Evolutionary conservation across 35 echinoderm and acorn worm genomes (phyloP).

Genomic region (Lytechinus variegatus): DNA sequence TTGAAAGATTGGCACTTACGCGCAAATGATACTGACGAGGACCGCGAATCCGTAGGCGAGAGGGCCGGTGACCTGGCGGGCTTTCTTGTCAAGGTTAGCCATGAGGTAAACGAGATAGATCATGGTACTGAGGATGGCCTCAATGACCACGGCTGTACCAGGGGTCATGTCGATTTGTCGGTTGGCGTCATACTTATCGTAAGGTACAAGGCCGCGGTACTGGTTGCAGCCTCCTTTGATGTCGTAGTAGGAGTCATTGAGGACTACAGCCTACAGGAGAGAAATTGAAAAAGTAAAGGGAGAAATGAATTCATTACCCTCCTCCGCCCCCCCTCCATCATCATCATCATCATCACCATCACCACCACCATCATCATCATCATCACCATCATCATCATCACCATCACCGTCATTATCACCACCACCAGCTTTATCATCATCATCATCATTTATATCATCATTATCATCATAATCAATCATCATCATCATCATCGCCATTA

Average conservation of each 20-base stretch:
- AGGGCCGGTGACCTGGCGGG: constrained; percentile 72
- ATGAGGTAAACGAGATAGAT: constrained; percentile 88
- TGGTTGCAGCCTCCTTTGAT: constrained; percentile 86
- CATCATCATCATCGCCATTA: too few species aligned
- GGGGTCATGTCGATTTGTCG: constrained; percentile 80
- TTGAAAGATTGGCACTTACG: constrained; percentile 56
- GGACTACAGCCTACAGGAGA: constrained; percentile 67
- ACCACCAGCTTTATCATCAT: too few species aligned
- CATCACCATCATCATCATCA: too few species aligned
- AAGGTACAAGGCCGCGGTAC: constrained; percentile 86
- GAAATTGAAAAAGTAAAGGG: not conserved
- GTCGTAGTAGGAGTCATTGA: constrained; percentile 81
- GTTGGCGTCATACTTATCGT: constrained; percentile 84
- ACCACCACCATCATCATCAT: not conserved
- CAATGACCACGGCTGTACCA: constrained; percentile 83
- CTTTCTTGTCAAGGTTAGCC: constrained; percentile 78
- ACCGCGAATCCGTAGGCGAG: constrained; percentile 91
- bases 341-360: not conserved
- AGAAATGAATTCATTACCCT: too few species aligned
- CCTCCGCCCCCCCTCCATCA: too few species aligned
- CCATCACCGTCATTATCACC: not conserved
- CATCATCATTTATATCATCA: too few species aligned
- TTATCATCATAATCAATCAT: too few species aligned
- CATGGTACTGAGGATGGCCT: constrained; percentile 74
- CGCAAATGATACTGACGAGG: constrained; percentile 74